Evolutionary conservation across 2,797 vertebrate species (phyloP), one percentile per base, ranked within the genome.

Genomic region (Argya squamiceps): DNA sequence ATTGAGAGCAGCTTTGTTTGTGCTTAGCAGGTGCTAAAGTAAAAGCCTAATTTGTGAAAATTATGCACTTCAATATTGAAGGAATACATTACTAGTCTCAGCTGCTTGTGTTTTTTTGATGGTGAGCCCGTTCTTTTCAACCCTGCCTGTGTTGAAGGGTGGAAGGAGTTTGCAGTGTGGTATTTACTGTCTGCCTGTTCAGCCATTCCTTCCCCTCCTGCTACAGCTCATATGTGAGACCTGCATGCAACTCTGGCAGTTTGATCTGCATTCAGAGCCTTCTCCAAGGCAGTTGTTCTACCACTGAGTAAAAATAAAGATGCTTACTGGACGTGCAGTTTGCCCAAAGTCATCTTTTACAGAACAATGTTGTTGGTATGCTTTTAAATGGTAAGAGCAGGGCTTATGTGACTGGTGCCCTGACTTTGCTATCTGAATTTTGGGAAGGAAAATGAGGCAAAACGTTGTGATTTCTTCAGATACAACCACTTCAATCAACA

Each of bases 261-360:
- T 68, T 55, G 39, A 88, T 55, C 47, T 91, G 73, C 32, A 2
- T 41, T 49, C 32, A 41, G 75, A 75, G 17, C 29, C 46, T 91
- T 83, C 50, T 89, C 39, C 39, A 88, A 92, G 63, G 86, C 82
- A 86, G 43, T 46, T 79, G 53, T 44, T 96, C 91, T 91, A n/a
- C 26, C 15, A 11, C 24, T 19, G 60, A 56, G 37, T 7, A 62
- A 50, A 63, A 21, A 23, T 15, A 14, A 37, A n/a, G 19, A 15
- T 55, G 26, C 9, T 55, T 65, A 32, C 12, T 10, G 17, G 46
- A 26, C 0, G 4, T 60, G 23, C 9, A 63, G 36, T 71, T 88
- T 77, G 55, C 23, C 23, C 44, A 21, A 69, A 52, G 14, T 34
- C 11, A 23, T 36, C 10, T 55, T 76, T 75, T 32, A 14, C 34